phyloP scores from a whole-genome alignment of 1,140 invertebrate species.

The Caerostris extrusa region DNA sequence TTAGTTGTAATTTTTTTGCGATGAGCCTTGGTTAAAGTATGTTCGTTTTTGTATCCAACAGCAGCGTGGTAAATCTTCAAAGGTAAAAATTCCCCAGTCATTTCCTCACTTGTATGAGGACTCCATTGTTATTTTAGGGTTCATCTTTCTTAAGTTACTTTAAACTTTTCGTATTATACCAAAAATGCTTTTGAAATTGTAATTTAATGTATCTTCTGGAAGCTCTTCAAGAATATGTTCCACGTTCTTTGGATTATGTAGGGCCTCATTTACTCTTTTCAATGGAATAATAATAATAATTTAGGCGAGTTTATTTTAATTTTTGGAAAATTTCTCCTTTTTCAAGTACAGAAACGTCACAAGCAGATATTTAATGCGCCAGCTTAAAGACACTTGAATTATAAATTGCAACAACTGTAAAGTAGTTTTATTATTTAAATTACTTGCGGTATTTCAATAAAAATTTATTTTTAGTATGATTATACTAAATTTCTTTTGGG shows the following conservation, averaged over 20 bases:
- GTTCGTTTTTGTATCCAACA: constrained; percentile 3
- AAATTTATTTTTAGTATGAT: too few species aligned
- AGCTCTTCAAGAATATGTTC: background rate
- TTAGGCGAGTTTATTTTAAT: too few species aligned
- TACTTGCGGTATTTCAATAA: too few species aligned
- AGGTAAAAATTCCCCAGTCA: constrained; percentile 12
- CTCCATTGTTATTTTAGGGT: constrained; percentile 18
- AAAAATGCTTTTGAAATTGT: constrained; percentile 1
- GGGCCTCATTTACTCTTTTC: background rate
- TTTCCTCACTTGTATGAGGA: background rate
- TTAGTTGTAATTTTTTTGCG: constrained; percentile 13
- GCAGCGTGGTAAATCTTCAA: background rate
- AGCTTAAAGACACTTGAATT: too few species aligned
- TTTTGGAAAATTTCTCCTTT: too few species aligned
- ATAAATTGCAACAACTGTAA: too few species aligned
- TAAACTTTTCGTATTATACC: background rate
- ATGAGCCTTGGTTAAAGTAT: constrained; percentile 20
- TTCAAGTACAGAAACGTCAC: too few species aligned
- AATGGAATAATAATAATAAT: background rate
- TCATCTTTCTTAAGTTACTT: background rate
- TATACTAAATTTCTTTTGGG: too few species aligned
- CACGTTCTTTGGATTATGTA: background rate
- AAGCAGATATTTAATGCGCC: too few species aligned
- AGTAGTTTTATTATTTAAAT: too few species aligned
- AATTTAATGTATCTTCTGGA: background rate